phyloP scores from a whole-genome alignment of 2,113 vertebrate genomes.

The Lichenostomus cassidix region DNA sequence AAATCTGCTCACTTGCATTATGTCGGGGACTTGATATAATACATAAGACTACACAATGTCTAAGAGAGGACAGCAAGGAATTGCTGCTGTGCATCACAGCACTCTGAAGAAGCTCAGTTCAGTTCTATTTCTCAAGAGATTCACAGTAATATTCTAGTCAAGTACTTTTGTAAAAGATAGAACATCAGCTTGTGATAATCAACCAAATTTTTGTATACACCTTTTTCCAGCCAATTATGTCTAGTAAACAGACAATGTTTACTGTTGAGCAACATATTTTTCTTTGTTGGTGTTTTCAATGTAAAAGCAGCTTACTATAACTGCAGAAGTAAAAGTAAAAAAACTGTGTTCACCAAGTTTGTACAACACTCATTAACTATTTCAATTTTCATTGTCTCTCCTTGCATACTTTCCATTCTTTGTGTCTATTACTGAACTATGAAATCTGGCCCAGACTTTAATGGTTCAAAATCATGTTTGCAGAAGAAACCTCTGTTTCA shows the following conservation, averaged over 20 bases:
- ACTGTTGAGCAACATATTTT: not conserved
- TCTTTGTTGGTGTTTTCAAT: not conserved
- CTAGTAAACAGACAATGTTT: not conserved
- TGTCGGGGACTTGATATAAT: not conserved
- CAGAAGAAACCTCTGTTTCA: not conserved
- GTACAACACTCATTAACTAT: not conserved
- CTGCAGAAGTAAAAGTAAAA: not conserved
- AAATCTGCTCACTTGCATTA: constrained; percentile 8
- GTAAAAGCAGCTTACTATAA: not conserved
- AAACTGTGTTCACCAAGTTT: not conserved
- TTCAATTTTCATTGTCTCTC: not conserved
- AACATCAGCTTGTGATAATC: not conserved
- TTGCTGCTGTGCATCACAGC: not conserved
- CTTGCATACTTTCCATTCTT: not conserved
- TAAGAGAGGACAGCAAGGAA: not conserved
- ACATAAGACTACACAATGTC: not conserved
- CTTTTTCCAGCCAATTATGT: not conserved
- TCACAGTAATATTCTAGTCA: not conserved
- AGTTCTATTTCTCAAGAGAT: not conserved
- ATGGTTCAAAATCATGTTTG: not conserved
- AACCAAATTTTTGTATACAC: not conserved
- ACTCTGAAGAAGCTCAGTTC: not conserved
- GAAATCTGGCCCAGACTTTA: not conserved
- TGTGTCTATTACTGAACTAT: not conserved
- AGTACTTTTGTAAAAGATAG: not conserved